Percentiles rank a stretch among this genome's conserved stretches.
phyloP scores from a whole-genome alignment of 2,797 vertebrate species.

The Trematomus bernacchii region DNA sequence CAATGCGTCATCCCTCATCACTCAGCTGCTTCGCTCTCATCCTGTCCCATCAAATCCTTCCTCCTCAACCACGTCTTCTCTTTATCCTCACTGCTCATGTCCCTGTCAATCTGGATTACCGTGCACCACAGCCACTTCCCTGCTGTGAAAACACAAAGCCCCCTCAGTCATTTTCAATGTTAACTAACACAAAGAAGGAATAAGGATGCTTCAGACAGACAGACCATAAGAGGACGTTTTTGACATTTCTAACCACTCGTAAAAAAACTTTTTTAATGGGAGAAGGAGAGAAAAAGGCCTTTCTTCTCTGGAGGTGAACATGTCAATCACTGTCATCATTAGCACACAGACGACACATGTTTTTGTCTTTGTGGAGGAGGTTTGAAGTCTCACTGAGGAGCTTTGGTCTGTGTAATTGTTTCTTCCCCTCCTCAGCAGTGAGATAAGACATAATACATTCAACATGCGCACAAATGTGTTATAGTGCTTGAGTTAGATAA shows the following conservation, averaged over 20 bases:
- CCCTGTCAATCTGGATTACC: conserved; percentile 54
- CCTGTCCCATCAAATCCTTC: conserved; percentile 29
- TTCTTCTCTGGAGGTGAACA: conserved; percentile 37
- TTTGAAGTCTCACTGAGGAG: conserved; percentile 36
- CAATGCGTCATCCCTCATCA: conserved; percentile 70
- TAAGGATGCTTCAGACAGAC: conserved; percentile 12
- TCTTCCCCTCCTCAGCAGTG: conserved; percentile 7
- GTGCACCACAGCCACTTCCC: conserved; percentile 19
- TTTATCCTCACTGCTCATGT: conserved; percentile 45
- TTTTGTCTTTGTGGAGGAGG: conserved; percentile 17
- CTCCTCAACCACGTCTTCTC: conserved; percentile 32
- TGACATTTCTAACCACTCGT: conserved; percentile 22
- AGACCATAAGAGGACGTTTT: conserved; percentile 25
- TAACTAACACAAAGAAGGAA: conserved; percentile 35
- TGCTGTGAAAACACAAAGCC: conserved; percentile 38
- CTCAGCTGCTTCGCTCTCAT: conserved; percentile 50
- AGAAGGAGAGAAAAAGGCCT: conserved; percentile 13
- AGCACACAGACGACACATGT: conserved; percentile 35
- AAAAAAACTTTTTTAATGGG: conserved; percentile 11
- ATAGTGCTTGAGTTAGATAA: conserved; percentile 49
- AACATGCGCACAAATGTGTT: conserved; percentile 13
- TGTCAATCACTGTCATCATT: conserved; percentile 67
- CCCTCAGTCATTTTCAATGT: conserved; percentile 49
- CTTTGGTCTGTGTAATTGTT: conserved; percentile 44
- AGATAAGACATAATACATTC: conserved; percentile 39